Evolutionary conservation across 1,140 invertebrate genomes (phyloP).

Genomic region (Parapsyche elsis): DNA sequence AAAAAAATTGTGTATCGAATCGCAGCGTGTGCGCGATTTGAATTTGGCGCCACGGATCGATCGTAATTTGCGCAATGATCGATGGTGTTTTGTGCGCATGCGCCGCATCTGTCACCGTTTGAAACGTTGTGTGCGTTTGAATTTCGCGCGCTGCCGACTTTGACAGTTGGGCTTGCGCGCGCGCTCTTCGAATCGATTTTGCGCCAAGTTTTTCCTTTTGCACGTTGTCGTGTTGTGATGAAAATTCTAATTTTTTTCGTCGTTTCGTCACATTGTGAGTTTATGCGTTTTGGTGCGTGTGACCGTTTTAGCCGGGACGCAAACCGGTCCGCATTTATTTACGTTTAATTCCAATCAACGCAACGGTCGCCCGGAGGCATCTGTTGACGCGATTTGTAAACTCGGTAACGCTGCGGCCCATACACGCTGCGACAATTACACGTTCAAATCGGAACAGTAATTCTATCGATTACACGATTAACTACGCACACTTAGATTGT

Average conservation of each 20-base stretch:
- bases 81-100: not conserved
- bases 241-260: too few relatives aligned
- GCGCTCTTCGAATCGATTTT: not conserved
- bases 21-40: not conserved
- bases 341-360: slow-evolving; percentile 8
- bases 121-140: not conserved
- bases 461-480: not conserved
- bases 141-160: not conserved
- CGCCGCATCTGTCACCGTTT: slow-evolving; percentile 4
- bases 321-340: slow-evolving; percentile 10
- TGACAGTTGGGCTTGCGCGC: slow-evolving; percentile 17
- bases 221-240: not conserved
- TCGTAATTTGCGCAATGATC: not conserved
- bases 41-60: slow-evolving; percentile 2
- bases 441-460: not conserved
- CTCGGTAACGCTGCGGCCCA: not conserved
- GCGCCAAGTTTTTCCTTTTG: not conserved
- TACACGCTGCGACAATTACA: not conserved
- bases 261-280: not conserved
- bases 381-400: slow-evolving; percentile 1
- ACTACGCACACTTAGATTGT: not conserved
- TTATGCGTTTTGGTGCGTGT: not conserved
- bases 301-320: slow-evolving; percentile 5
- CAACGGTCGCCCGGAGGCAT: slow-evolving; percentile 18
- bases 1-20: too few relatives aligned